These are phyloP conservation scores for Tachyglossus aculeatus DNA, from an alignment of 2,797 vertebrate genomes.

Conservation along the genomic window DNA sequence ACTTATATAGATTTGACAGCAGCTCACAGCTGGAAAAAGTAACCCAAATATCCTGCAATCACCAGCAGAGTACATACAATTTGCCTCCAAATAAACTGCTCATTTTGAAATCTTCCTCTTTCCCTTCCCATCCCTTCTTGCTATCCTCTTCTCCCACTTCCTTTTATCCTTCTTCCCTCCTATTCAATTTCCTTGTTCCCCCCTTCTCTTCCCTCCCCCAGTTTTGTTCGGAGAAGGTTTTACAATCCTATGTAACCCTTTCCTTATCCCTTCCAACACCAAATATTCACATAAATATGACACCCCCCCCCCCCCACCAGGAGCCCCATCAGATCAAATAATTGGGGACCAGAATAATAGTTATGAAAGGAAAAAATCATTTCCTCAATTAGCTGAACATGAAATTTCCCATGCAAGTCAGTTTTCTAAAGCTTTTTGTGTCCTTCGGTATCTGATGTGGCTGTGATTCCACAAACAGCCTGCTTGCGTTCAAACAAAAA, in stretches of 20 bases:
- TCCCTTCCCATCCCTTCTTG: neutral
- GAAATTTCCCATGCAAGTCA: neutral
- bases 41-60: too few relatives aligned
- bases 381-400: neutral
- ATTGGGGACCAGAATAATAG: neutral
- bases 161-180: neutral
- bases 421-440: neutral
- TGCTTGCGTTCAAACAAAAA: too few relatives aligned
- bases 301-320: neutral
- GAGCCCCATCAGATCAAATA: too few relatives aligned
- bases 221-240: neutral
- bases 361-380: neutral
- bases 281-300: neutral
- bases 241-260: neutral
- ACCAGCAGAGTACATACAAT: too few relatives aligned
- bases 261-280: neutral
- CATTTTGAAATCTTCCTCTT: neutral
- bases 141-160: neutral
- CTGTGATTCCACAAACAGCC: neutral
- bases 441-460: neutral
- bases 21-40: too few relatives aligned
- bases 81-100: too few relatives aligned
- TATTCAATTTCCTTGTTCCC: too few relatives aligned
- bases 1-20: too few relatives aligned
- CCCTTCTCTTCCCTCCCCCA: neutral